Evolutionary conservation across 92 coral and sea anemone species (phyloP), one percentile per base, ranked within the genome.

Genomic region (Isaurus tuberculatus): DNA sequence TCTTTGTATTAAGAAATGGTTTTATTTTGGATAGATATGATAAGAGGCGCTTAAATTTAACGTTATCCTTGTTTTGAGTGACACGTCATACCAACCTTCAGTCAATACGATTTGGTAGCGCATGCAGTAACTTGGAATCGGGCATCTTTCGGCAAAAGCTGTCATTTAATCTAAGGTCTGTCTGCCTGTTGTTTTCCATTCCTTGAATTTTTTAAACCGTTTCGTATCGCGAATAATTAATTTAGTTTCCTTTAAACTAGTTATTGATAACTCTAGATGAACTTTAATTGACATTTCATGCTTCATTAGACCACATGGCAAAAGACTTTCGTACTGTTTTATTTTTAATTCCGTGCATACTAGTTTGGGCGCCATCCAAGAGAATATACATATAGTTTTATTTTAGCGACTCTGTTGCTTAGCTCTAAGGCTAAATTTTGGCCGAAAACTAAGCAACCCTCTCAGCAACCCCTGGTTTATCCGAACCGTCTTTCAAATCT

Each of bases 41-140:
- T 23, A 55, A 22, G 63, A 55, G n/a, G 63, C 23, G 9, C 69
- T 63, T 63, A 9, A 27, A 27, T 63, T 63, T 25, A 22, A 4
- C 10, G 26, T 63, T 63, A 63, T 55, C 63, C 1, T 19, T 55
- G 25, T 55, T 8, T 20, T 55, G 26, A 6, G 7, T 17, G 19
- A 46, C 31, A 72, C 19, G 11, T 17, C 32, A 10, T 72, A 72
- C 78, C 22, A 72, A 72, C 78, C 78, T 72, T 69, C 69, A 4
- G 16, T 14, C 30, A 16, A 33, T 19, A 34, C 4, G 2, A 14
- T 37, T 37, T 48, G 13, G 27, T 22, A 72, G 43, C 3, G 37
- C 61, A 72, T 72, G 60, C 78, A 26, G 14, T 72, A 13, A 42
- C 58, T 10, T 72, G 58, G 25, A 72, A 72, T 36, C 74, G 34